phyloP scores from a whole-genome alignment of 2,113 vertebrate genomes.

The Anoplopoma fimbria region DNA sequence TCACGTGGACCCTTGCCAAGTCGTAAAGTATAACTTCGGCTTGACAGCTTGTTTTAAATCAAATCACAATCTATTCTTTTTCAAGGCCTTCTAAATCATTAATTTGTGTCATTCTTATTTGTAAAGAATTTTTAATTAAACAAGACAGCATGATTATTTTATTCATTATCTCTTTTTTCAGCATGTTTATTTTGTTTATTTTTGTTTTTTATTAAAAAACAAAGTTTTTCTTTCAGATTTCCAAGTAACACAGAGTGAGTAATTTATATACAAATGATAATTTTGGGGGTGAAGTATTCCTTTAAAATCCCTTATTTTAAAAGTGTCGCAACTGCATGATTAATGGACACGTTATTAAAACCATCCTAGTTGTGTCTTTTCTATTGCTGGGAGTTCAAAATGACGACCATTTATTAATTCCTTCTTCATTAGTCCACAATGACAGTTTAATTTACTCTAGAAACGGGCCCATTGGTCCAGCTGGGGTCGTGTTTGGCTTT shows the following conservation, averaged over 20 bases:
- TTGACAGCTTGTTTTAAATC: too few species aligned
- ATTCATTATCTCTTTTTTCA: not conserved
- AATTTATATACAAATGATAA: not conserved
- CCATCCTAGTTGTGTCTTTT: not conserved
- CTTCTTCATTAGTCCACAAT: slow-evolving; percentile 7
- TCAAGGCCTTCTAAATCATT: too few species aligned
- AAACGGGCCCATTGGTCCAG: slow-evolving; percentile 43
- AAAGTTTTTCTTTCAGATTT: not conserved
- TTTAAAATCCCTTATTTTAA: not conserved
- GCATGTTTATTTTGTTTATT: not conserved
- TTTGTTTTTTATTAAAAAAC: not conserved
- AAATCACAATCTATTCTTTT: too few species aligned
- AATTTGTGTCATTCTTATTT: too few species aligned
- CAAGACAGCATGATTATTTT: not conserved
- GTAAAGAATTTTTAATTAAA: too few species aligned
- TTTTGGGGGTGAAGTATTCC: not conserved
- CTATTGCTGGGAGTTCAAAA: not conserved
- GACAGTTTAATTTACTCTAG: slow-evolving; percentile 41
- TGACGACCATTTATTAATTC: slow-evolving; percentile 20
- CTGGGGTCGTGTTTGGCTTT: slow-evolving; percentile 46
- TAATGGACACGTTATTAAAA: not conserved
- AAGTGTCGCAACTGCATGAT: not conserved
- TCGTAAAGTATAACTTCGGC: too few species aligned
- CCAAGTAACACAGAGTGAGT: not conserved
- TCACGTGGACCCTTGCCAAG: too few species aligned